Base-by-base conservation (phyloP, 2,888 invertebrate species). In the Linnaemya tessellans region DNA sequence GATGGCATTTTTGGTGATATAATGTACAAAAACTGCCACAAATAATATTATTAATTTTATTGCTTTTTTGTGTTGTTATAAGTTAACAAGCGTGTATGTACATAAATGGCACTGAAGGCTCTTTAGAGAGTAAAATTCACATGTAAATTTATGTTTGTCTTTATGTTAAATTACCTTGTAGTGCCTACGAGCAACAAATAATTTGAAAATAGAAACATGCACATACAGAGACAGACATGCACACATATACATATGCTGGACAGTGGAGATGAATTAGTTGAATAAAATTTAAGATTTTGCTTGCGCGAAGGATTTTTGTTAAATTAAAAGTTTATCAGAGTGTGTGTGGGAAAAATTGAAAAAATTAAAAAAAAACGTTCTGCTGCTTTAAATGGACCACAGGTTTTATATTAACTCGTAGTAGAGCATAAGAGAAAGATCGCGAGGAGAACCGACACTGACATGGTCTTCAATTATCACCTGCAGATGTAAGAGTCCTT, bases 71-170 rank as follows among this genome's bases (percentile, higher is more conserved):
- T 54, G 20, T 20, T 20, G 41, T 41, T 41, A 7, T 38, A 15
- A 22, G 3, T 62, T 38, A 41, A 62, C 62, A 38, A 49, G 35
- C 35, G 35, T 30, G 11, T 22, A 77, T 20, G 20, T 46, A 74
- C 64, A 54, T 18, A 18, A 3, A 22, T 46, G 58, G 3, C 25
- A 38, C 46, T 58, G 15, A 58, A 49, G 49, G 46, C n/a, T 7
- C n/a, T 77, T 65, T 56, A 4, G 58, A 49, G n/a, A 60, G 20
- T 41, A 13, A 78, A 67, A 49, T 15, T 22, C 22, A 65, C 18
- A 65, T 75, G 49, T 25, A 60, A 60, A 58, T 68, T 67, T 67
- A 78, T 60, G 77, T 78, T 58, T 58, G 58, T 67, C 10, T 18
- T 20, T 68, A 49, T 78, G 22, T 60, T 38, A 68, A 78, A 67